Evolutionary conservation across 2,888 invertebrate species (phyloP).

Genomic region (Altica lythri): DNA sequence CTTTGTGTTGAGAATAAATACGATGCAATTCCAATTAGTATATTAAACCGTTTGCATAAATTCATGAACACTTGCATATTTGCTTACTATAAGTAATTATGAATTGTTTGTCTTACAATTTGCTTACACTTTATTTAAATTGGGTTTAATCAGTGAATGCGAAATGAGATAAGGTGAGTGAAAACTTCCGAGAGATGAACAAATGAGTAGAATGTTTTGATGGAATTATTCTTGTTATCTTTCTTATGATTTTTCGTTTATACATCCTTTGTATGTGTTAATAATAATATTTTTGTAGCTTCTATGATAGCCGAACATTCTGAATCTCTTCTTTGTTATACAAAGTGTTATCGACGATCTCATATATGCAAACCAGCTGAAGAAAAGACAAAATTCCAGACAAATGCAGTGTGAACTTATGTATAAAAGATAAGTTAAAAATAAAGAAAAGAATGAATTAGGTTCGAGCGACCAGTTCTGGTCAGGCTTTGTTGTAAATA

Average conservation of each 20-base stretch:
- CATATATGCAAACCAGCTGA: conserved; percentile 27
- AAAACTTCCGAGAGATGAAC: neutral
- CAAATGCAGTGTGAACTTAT: conserved; percentile 43
- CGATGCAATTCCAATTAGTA: conserved; percentile 28
- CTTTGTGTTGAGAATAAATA: no score
- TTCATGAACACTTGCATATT: conserved; percentile 32
- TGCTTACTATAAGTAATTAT: conserved; percentile 36
- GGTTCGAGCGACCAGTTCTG: conserved; percentile 21
- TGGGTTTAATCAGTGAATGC: conserved; percentile 20
- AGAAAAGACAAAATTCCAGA: conserved; percentile 36
- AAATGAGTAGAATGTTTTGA: no score
- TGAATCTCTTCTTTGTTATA: no score
- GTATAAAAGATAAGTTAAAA: conserved; percentile 33
- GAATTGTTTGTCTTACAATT: conserved; percentile 29
- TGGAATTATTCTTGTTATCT: no score
- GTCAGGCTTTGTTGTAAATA: conserved; percentile 52
- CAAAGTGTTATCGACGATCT: conserved; percentile 19
- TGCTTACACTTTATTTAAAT: conserved; percentile 24
- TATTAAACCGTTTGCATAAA: conserved; percentile 33
- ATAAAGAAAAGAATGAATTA: conserved; percentile 31
- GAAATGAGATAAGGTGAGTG: conserved; percentile 15
- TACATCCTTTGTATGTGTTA: no score
- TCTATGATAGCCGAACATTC: no score
- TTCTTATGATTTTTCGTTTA: no score
- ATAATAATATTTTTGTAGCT: no score